Base-by-base conservation (phyloP, 1,140 invertebrate species). In the Bombus polaris region DNA sequence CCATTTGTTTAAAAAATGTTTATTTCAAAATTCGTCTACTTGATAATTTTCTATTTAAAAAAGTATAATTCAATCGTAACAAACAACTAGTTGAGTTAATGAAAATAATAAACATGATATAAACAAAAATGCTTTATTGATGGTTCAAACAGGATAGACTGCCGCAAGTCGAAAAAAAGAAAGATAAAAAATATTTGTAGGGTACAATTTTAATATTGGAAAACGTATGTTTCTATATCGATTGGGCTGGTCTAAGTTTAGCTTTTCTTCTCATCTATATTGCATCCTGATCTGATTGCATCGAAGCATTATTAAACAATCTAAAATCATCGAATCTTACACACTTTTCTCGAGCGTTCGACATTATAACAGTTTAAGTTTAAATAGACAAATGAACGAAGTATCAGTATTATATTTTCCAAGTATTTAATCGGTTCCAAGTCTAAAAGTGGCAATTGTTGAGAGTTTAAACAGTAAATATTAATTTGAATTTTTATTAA, bases 281-380 rank as follows among this genome's bases (percentile, higher is more conserved):
- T 53, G 47, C 47, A 53, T 53, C 5, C 47, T 53, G 18, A 53
- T 53, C 18, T 22, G 39, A 66, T 37, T 35, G 42, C 74, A 44
- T 42, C 5, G 22, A 81, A 72, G 6, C 25, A 4, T 18, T 66
- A 8, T 57, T 53, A 77, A 44, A 32, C 28, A 62, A 39, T 68
- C 57, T 77, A 65, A 47, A 39, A 53, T 78, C 57, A n/a, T 87
- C 28, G 28, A 62, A 39, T 75, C 81, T 65, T 59, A 32, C 37
- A 68, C 76, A 79, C 71, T 88, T 59, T 74, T 89, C 87, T 89
- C 88, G 80, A 89, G 84, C 83, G 76, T 89, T 89, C 80, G 72
- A 89, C 84, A 68, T 86, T 44, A 37, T 59, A 62, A 82, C 35
- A 68, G 83, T 81, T 86, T 76, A 76, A 53, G 18, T 53, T 53